Evolutionary conservation across 1,140 invertebrate species (phyloP).

Genomic region (Phymorhynchus buccinoides): DNA sequence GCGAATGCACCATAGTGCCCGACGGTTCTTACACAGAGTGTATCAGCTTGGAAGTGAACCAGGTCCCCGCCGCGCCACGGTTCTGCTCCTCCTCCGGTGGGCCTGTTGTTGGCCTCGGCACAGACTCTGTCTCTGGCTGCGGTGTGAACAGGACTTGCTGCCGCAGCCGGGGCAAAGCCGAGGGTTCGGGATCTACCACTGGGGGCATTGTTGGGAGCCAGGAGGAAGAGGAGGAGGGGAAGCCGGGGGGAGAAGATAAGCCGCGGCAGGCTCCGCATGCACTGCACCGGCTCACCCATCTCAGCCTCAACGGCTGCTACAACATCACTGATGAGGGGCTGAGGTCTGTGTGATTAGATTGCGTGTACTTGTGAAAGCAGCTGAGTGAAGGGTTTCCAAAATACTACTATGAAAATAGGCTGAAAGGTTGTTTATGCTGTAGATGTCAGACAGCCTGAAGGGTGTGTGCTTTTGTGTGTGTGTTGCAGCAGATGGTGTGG

Average conservation of each 20-base stretch:
- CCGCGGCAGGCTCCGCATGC: neutral
- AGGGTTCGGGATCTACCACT: neutral
- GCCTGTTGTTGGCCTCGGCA: no score
- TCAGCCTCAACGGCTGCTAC: constrained; percentile 73
- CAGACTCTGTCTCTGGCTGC: neutral
- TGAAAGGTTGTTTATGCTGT: no score
- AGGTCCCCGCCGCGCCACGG: neutral
- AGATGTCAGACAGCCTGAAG: neutral
- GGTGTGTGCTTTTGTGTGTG: no score
- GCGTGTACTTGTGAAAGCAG: no score
- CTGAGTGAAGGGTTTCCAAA: no score
- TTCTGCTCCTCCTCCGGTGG: neutral
- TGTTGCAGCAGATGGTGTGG: no score
- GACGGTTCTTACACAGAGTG: constrained; percentile 21
- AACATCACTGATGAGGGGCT: constrained; percentile 72
- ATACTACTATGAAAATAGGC: no score
- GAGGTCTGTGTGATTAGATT: constrained; percentile 53
- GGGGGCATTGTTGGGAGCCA: neutral
- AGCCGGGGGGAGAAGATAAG: neutral
- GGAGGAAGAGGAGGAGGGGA: neutral
- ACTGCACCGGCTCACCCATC: constrained; percentile 54
- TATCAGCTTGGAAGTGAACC: neutral
- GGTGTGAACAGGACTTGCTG: neutral
- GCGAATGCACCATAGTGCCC: neutral
- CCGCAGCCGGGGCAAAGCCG: neutral